Conservation (phyloP, 2,113 vertebrate genomes). For the Peromyscus leucopus region DNA sequence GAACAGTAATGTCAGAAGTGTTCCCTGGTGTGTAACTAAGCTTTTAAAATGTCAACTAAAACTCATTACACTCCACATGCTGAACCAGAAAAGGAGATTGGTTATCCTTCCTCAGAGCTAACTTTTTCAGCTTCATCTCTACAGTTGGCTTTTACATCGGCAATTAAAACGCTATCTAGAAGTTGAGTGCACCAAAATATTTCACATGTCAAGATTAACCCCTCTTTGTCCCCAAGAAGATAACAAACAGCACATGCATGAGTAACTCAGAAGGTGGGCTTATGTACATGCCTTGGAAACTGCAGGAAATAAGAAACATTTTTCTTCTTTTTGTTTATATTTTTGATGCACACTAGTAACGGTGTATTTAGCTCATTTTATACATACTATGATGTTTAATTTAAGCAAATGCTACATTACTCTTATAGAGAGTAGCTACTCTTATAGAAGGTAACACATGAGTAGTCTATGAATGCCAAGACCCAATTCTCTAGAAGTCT, state of each 20-base stretch:
- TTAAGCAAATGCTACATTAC: background rate
- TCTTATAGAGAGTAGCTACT: background rate
- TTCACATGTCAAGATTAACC: slow-evolving; percentile 4
- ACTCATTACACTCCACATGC: background rate
- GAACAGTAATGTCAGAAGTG: background rate
- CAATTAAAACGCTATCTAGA: slow-evolving; percentile 45
- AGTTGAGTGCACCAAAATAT: background rate
- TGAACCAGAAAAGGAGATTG: background rate
- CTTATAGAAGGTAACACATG: background rate
- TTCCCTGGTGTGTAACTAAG: background rate
- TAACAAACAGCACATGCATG: background rate
- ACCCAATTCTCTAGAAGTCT: background rate
- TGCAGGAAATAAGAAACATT: background rate
- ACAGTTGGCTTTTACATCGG: background rate
- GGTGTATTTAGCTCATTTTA: background rate
- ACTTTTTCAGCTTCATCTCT: slow-evolving; percentile 45
- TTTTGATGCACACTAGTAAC: background rate
- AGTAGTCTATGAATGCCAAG: background rate
- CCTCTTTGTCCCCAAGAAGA: background rate
- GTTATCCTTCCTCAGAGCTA: slow-evolving; percentile 13
- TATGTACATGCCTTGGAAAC: background rate
- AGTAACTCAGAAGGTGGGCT: background rate
- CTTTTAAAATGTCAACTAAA: slow-evolving; percentile 25
- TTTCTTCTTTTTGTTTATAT: background rate
- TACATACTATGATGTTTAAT: background rate